These are phyloP conservation scores for Stichodactyla mertensii DNA, from an alignment of 64 coral and sea anemone genomes.

Conservation along the genomic window DNA sequence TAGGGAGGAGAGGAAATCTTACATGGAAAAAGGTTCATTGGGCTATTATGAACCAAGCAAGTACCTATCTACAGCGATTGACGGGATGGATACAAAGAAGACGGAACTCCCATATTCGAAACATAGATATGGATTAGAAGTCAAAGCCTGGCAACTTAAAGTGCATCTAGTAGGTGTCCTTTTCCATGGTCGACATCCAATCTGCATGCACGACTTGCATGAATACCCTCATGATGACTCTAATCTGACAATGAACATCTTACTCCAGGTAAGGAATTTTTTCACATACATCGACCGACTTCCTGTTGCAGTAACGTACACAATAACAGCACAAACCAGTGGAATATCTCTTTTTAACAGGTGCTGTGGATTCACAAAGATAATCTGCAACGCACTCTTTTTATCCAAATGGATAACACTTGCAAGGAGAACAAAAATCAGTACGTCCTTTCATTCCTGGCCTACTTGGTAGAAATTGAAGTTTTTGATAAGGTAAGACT, in stretches of 20 bases:
- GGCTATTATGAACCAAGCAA: slow-evolving; percentile 28
- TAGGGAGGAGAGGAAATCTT: slow-evolving; percentile 15
- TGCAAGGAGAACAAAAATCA: slow-evolving; percentile 37
- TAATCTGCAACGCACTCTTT: slow-evolving; percentile 7
- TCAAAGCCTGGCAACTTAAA: slow-evolving; percentile 6
- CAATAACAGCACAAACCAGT: too few relatives aligned
- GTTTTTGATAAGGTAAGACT: slow-evolving; percentile 52
- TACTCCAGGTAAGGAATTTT: slow-evolving; percentile 1
- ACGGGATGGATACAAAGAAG: slow-evolving; percentile 33
- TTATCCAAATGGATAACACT: slow-evolving; percentile 28
- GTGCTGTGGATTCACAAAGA: slow-evolving; percentile 42
- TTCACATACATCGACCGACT: background rate
- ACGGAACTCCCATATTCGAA: slow-evolving; percentile 8
- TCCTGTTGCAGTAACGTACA: background rate
- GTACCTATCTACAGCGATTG: slow-evolving; percentile 46
- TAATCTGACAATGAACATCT: slow-evolving; percentile 18
- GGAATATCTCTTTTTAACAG: background rate
- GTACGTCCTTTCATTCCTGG: slow-evolving; percentile 26
- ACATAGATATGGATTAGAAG: background rate
- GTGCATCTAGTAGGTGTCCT: slow-evolving; percentile 10
- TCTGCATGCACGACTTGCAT: background rate
- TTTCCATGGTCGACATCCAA: slow-evolving; percentile 15
- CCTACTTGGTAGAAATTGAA: slow-evolving; percentile 38
- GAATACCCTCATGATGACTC: slow-evolving; percentile 5
- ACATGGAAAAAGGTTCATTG: background rate